phyloP scores from a whole-genome alignment of 2,888 invertebrate genomes.

The Onthophagus sagittarius region DNA sequence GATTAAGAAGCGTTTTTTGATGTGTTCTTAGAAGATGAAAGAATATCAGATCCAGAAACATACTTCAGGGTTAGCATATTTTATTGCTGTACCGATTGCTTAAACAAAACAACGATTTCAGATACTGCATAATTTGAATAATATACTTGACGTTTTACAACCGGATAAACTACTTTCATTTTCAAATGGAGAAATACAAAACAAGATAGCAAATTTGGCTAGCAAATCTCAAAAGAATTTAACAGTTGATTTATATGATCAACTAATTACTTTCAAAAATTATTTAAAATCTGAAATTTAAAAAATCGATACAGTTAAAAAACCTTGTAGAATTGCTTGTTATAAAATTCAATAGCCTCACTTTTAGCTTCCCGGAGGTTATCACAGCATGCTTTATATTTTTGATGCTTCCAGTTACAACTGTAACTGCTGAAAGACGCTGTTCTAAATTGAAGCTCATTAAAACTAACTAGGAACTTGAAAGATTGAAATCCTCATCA shows the following conservation, averaged over 20 bases:
- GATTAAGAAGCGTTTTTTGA: conserved; percentile 33
- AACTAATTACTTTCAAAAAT: conserved; percentile 32
- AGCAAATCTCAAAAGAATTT: conserved; percentile 30
- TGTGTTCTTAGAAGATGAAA: conserved; percentile 30
- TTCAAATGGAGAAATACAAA: conserved; percentile 31
- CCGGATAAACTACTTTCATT: conserved; percentile 34
- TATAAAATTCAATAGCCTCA: conserved; percentile 32
- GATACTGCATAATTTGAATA: conserved; percentile 20
- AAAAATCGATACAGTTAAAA: conserved; percentile 33
- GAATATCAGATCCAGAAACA: conserved; percentile 27
- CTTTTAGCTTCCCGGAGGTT: conserved; percentile 31
- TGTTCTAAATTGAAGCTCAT: conserved; percentile 27
- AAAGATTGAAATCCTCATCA: no score
- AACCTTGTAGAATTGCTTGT: conserved; percentile 34
- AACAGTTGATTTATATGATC: conserved; percentile 32
- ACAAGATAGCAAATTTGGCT: conserved; percentile 8
- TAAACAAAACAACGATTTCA: conserved; percentile 26
- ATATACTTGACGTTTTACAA: conserved; percentile 18
- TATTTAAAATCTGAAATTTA: conserved; percentile 26
- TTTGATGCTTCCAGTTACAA: conserved; percentile 30
- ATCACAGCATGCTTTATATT: conserved; percentile 32
- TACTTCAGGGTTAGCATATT: conserved; percentile 27
- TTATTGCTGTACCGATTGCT: conserved; percentile 27
- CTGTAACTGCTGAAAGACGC: conserved; percentile 25
- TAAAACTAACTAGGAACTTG: no score